A percentile compares a stretch with the other conserved stretches of the same genome.
These are phyloP conservation scores for Aplochiton taeniatus DNA, from an alignment of 2,797 vertebrate genomes.

Conservation along the genomic window DNA sequence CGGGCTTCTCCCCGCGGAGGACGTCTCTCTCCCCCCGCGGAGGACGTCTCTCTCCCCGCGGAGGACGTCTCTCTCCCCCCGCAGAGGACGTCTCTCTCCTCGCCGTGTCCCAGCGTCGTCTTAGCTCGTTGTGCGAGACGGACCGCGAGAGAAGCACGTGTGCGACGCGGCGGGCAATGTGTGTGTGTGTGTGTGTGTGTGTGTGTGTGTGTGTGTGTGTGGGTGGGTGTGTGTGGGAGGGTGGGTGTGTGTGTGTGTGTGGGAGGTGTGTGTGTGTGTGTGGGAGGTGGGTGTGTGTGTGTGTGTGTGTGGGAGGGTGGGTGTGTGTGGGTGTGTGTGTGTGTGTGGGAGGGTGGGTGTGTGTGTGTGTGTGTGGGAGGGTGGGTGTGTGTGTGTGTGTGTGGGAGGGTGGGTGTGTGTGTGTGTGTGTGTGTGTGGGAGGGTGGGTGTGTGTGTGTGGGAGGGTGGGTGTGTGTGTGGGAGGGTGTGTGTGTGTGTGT, in stretches of 20 bases:
- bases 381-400: too few relatives aligned
- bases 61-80: too few relatives aligned
- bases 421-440: neutral
- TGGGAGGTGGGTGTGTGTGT: neutral
- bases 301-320: neutral
- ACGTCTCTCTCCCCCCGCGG: too few relatives aligned
- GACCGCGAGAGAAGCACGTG: neutral
- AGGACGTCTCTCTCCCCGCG: too few relatives aligned
- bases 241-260: neutral
- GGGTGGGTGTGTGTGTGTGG: too few relatives aligned
- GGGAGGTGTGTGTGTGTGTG: neutral
- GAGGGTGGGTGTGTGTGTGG: neutral
- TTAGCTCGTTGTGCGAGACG: neutral
- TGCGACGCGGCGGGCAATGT: neutral
- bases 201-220: neutral
- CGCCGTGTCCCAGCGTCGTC: neutral
- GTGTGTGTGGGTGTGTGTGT: neutral
- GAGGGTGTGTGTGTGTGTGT: slow-evolving; percentile 13
- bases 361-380: neutral
- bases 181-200: neutral
- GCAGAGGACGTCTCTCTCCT: too few relatives aligned
- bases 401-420: neutral
- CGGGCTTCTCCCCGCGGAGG: too few relatives aligned
- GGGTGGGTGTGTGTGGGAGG: neutral
- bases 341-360: neutral